phyloP scores from a whole-genome alignment of 2,113 vertebrate genomes.

The Leptobrachium ailaonicum region DNA sequence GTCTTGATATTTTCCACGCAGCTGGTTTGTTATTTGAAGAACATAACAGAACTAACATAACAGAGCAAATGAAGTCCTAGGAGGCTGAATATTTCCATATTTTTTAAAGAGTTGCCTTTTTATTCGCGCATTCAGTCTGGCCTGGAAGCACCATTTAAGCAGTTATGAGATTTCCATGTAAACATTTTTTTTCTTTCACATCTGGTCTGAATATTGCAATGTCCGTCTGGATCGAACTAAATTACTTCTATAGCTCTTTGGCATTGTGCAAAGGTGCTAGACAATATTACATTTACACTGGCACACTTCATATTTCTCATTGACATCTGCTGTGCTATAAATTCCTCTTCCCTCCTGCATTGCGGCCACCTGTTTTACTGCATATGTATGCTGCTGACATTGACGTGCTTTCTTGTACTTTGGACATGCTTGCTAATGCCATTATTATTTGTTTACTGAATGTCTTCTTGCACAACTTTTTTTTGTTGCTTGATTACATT shows the following conservation, averaged over 20 bases:
- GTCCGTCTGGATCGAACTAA: neutral
- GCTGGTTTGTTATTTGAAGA: too few species aligned
- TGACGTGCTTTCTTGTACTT: too few species aligned
- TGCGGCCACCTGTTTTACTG: neutral
- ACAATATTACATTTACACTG: slow-evolving; percentile 6
- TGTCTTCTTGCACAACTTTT: too few species aligned
- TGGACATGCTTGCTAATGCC: too few species aligned
- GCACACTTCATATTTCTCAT: neutral
- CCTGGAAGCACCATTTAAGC: neutral
- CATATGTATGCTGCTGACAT: neutral
- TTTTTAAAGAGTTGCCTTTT: neutral
- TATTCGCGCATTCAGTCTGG: neutral
- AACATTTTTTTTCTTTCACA: neutral
- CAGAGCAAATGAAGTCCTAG: neutral
- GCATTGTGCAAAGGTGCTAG: slow-evolving; percentile 6
- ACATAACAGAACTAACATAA: neutral
- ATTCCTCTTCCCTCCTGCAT: neutral
- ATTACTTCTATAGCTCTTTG: neutral
- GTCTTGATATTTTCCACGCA: too few species aligned
- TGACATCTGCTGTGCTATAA: neutral
- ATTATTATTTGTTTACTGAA: too few species aligned
- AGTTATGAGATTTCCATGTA: neutral
- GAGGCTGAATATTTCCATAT: neutral
- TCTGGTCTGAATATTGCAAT: slow-evolving; percentile 2
- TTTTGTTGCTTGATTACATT: too few species aligned